Percentiles rank a stretch among this genome's conserved stretches.
These are phyloP conservation scores for Diabrotica undecimpunctata DNA, from an alignment of 1,140 invertebrate species.

Conservation along the genomic window DNA sequence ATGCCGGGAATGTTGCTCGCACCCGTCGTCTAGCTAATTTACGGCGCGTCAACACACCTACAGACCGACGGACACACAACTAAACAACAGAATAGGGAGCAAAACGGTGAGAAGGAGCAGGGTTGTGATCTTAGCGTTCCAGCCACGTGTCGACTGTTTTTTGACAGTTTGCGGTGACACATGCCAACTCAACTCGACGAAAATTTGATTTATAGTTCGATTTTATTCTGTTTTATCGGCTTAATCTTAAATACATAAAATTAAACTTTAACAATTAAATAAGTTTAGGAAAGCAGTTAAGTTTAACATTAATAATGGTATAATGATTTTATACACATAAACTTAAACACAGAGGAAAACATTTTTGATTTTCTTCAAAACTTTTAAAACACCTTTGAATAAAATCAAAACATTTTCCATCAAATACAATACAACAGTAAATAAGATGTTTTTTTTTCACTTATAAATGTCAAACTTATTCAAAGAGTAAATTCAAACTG, in stretches of 20 bases:
- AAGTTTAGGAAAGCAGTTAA: no score
- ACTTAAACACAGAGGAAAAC: no score
- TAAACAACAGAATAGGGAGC: not conserved
- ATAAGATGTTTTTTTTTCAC: no score
- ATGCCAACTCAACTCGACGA: not conserved
- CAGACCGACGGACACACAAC: conserved; percentile 15
- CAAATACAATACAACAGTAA: no score
- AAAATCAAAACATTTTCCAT: no score
- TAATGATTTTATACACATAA: no score
- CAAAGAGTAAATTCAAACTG: no score
- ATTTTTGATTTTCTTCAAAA: no score
- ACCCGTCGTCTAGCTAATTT: conserved; percentile 47
- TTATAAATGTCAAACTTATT: no score
- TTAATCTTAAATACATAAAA: not conserved
- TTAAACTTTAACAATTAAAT: no score
- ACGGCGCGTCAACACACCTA: conserved; percentile 44
- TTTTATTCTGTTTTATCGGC: not conserved
- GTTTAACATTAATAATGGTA: no score
- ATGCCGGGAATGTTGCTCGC: conserved; percentile 50
- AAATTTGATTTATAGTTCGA: not conserved
- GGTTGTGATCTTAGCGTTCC: not conserved
- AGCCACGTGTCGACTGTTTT: conserved; percentile 1
- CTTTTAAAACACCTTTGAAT: no score
- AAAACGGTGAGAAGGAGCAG: not conserved
- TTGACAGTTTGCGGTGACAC: conserved; percentile 14